Evolutionary conservation across 2,888 invertebrate species (phyloP).

Genomic region (Phortica okadai): DNA sequence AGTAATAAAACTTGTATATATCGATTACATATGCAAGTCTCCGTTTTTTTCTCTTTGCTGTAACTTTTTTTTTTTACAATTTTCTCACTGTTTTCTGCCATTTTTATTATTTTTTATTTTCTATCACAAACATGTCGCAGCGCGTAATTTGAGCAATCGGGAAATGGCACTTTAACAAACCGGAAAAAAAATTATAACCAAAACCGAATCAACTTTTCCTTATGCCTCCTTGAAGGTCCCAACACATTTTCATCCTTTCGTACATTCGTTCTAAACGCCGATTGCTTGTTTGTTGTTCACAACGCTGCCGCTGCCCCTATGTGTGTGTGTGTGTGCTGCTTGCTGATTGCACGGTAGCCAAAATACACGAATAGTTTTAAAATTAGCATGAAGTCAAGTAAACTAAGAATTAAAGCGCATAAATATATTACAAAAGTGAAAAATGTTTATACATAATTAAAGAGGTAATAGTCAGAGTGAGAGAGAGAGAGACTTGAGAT

Average conservation of each 20-base stretch:
- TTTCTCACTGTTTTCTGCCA: neutral
- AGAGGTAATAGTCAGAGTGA: constrained; percentile 38
- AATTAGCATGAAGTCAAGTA: constrained; percentile 33
- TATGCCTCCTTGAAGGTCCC: neutral
- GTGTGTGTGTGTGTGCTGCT: no score
- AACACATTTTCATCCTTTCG: no score
- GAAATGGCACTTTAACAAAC: neutral
- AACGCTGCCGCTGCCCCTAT: no score
- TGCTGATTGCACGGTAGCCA: neutral
- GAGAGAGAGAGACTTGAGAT: constrained; percentile 14
- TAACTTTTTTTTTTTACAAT: neutral
- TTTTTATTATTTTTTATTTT: neutral
- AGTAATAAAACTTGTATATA: neutral
- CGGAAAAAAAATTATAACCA: neutral
- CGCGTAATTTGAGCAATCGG: neutral
- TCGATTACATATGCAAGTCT: neutral
- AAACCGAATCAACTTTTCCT: neutral
- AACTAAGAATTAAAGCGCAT: constrained; percentile 48
- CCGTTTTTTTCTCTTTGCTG: no score
- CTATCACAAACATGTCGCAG: neutral
- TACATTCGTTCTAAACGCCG: no score
- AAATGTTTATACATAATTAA: constrained; percentile 11
- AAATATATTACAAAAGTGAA: constrained; percentile 73
- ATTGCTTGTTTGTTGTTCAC: no score
- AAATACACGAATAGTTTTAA: neutral